Evolutionary conservation across 2,888 invertebrate species (phyloP), one percentile per base, ranked within the genome.

Genomic region (Scaptomyza reducta): DNA sequence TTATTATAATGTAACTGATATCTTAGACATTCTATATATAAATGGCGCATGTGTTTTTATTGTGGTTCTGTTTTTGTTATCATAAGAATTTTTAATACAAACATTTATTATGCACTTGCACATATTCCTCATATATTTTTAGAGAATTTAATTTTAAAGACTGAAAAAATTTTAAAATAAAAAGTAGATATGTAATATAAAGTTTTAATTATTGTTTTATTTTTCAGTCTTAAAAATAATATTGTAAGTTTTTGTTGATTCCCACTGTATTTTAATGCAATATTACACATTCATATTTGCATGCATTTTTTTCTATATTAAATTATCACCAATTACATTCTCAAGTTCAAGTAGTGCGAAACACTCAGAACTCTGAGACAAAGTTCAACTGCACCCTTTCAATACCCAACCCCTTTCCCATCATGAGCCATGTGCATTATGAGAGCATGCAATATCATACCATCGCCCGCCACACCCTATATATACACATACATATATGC

Each of bases 381-480:
- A 51, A 74, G 69, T 58, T 74, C 74, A 72, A 7, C 18, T 13
- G 16, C 44, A 38, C 50, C 27, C 41, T 27, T 25, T n/a, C 18
- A 7, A 22, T 11, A 16, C 46, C 42, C 31, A n/a, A n/a, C 25
- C 31, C 14, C 16, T 33, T 29, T 7, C 3, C 14, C 29, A 16
- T 25, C 55, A 16, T 31, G 16, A 11, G 3, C 31, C 18, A 22
- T 33, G 4, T 33, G 49, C 49, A 49, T 9, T 41, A 29, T 44
- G 22, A 27, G 29, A 13, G 14, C 22, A 51, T 66, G 82, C 66
- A 62, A 71, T 74, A 69, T 35, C 22, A 50, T 49, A 62, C 27
- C 55, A 27, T 27, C 35, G 14, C 9, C 33, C 9, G 68, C 66
- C 80, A 54, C 80, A 77, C 83, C 80, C 80, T 83, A 61, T 78